These are phyloP conservation scores for Galeopterus variegatus DNA, from an alignment of 2,113 vertebrate genomes.

Conservation along the genomic window DNA sequence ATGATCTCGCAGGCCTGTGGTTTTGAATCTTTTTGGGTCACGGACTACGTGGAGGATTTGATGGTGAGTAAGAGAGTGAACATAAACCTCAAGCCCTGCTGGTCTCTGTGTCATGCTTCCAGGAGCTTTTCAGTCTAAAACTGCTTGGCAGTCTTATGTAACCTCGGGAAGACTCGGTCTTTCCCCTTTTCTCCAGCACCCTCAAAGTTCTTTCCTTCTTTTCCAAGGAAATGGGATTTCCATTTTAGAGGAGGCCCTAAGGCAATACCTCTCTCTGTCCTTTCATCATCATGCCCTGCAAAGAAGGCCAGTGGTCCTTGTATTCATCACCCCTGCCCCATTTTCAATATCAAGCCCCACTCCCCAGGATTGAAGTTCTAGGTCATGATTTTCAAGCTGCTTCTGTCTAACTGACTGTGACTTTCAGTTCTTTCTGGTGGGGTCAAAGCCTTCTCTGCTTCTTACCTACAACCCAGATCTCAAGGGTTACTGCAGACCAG, in stretches of 20 bases:
- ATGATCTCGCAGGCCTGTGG: background rate
- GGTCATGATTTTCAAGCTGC: background rate
- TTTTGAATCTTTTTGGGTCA: background rate
- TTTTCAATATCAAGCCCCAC: background rate
- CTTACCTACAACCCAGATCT: background rate
- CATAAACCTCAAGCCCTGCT: background rate
- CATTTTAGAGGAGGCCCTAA: background rate
- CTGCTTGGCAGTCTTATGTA: rapidly evolving
- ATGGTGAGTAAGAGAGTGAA: too few species aligned
- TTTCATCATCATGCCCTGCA: too few species aligned
- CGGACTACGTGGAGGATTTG: rapidly evolving
- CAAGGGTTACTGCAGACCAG: background rate
- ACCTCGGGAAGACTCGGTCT: background rate
- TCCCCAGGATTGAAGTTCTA: background rate
- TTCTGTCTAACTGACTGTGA: background rate
- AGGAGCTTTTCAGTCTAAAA: background rate
- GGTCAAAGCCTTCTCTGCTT: background rate
- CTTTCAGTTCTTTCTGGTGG: background rate
- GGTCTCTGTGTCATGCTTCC: background rate
- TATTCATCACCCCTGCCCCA: background rate
- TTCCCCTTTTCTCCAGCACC: too few species aligned
- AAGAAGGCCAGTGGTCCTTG: background rate
- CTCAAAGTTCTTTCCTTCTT: background rate
- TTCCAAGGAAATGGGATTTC: background rate
- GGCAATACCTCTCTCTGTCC: background rate